Evolutionary conservation across 1,140 invertebrate species (phyloP).

Genomic region (Platorchestia sp.): DNA sequence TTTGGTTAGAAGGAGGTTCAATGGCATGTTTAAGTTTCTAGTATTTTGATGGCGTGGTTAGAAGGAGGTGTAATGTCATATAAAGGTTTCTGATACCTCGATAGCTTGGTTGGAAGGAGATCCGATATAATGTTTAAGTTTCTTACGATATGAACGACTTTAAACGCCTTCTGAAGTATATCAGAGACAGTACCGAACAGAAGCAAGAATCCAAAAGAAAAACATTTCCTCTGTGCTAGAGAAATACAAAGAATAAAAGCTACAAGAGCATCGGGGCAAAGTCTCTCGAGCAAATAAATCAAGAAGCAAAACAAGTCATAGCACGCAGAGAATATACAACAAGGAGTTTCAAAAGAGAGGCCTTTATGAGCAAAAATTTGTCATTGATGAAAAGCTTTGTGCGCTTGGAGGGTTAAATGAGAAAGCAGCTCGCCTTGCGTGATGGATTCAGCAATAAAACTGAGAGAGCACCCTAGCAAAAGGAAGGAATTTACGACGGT

Average conservation of each 20-base stretch:
- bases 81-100: no score
- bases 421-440: neutral
- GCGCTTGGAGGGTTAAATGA: neutral
- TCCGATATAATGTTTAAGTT: no score
- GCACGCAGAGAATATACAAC: neutral
- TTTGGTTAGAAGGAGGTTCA: no score
- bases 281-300: neutral
- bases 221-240: neutral
- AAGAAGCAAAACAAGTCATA: neutral
- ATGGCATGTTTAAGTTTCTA: no score
- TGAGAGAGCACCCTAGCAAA: neutral
- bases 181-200: neutral
- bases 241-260: neutral
- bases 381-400: conserved; percentile 27
- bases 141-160: no score
- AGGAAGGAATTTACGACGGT: neutral
- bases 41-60: no score
- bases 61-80: no score
- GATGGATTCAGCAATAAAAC: neutral
- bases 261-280: neutral
- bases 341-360: neutral
- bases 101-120: no score
- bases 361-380: conserved; percentile 29
- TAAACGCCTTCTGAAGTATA: neutral
- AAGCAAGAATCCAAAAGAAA: neutral